Base-by-base conservation (phyloP, 2,888 invertebrate species). In the Lycocerus yunnanus region DNA sequence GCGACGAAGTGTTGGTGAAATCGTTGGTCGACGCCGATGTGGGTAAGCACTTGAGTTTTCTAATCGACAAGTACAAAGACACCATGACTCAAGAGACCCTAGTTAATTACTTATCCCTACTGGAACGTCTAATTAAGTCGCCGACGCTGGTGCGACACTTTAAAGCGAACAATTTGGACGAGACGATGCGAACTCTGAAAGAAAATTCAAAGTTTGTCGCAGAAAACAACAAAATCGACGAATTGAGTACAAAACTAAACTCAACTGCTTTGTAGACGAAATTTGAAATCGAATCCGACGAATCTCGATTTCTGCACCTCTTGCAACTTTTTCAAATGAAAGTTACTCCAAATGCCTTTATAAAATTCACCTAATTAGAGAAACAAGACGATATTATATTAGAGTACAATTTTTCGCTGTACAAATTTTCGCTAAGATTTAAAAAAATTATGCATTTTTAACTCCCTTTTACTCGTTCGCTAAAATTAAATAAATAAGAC, bases 71-170 rank as follows among this genome's bases (percentile, higher is more conserved):
- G 77, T 86, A 85, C 72, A 81, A 83, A 61, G 85, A 86, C 43
- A 86, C 85, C 80, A 83, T 85, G 82, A 84, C 85, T 63, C 77
- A 80, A 71, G 83, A 83, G 66, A 85, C 84, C 4, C 81, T 84
- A 20, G 83, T 83, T 65, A 86, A 86, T 79, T 79, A 86, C 61
- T 66, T 85, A 16, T 81, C 80, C n/a, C 81, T 87, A 58, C 73
- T 87, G 27, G 84, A 86, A 72, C 79, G 81, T 69, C 76, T 86
- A 68, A 72, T 80, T 8, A 79, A 81, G 68, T 83, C 81, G 10
- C 69, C 77, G 6, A 69, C 71, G 61, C 68, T 86, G 67, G 61
- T 79, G 58, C 69, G 80, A 21, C 84, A 86, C 77, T 81, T 86
- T 69, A 83, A 82, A 74, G 72, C 79, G 15, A 80, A 75, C 20